Evolutionary conservation across 2,888 invertebrate genomes (phyloP), one percentile per base, ranked within the genome.

Genomic region (Mycalesis mineus): DNA sequence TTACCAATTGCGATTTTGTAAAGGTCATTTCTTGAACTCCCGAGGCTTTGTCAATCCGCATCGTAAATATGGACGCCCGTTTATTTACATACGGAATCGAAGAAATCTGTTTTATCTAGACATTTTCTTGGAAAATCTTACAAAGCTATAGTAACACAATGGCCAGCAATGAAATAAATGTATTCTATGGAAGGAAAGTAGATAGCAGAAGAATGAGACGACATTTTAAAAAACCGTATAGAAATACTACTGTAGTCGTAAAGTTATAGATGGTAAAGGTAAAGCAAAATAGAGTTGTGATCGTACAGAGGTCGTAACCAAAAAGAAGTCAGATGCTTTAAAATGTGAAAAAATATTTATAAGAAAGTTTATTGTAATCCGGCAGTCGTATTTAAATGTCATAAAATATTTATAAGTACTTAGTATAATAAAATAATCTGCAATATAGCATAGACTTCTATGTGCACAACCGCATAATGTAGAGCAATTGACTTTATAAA

Each of bases 401-500:
- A 22, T 22, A 4, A 22, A 22, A 4, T 4, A 22, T 22, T 22
- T 22, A 22, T 22, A 5, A 22, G 22, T 22, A 22, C 22, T 22
- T 22, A 5, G 22, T 22, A 22, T 22, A 22, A 22, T 22, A 22
- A 22, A 22, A 22, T 2, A 22, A 22, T 22, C 22, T 22, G 5
- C 22, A 22, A 22, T 22, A 22, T 40, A 8, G 2, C 40, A 40
- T 8, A 4, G 36, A 22, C 22, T 22, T 36, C 36, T 11, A 77
- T 77, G 79, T 80, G 49, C 40, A 61, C 73, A 70, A 70, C 73
- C n/a, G 22, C 9, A n/a, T 22, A 42, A 22, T n/a, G n/a, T n/a
- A 40, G 7, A 17, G 15, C 58, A 64, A 76, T 81, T 81, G 82
- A 82, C 82, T 74, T 77, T 80, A 77, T 76, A 80, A 81, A 81